phyloP scores from a whole-genome alignment of 2,888 invertebrate genomes.

The Lagria hirta region DNA sequence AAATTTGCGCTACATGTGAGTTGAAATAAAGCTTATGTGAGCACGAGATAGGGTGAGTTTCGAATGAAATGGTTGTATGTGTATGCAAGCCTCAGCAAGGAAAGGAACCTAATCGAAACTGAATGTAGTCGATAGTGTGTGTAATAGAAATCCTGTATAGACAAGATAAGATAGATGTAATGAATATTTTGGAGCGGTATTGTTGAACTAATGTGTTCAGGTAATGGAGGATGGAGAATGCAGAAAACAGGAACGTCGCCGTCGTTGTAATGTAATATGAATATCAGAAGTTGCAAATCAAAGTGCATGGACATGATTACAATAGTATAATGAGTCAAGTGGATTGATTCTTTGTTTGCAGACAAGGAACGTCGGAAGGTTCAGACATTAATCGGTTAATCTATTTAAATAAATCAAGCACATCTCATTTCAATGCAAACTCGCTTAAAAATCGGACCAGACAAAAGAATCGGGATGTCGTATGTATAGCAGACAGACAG shows the following conservation, averaged over 20 bases:
- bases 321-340: conserved; percentile 51
- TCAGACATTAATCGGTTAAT: conserved; percentile 50
- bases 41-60: no score
- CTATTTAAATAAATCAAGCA: conserved; percentile 50
- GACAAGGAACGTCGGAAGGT: conserved; percentile 47
- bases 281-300: conserved; percentile 48
- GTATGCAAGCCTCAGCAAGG: not conserved
- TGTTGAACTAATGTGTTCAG: conserved; percentile 18
- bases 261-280: conserved; percentile 38
- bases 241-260: conserved; percentile 16
- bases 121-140: conserved; percentile 10
- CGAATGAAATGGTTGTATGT: no score
- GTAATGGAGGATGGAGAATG: conserved; percentile 21
- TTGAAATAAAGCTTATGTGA: no score
- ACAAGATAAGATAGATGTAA: conserved; percentile 19
- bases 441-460: conserved; percentile 37
- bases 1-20: no score
- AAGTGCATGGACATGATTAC: conserved; percentile 49
- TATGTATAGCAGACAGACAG: conserved; percentile 37
- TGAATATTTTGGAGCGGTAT: conserved; percentile 20
- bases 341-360: conserved; percentile 51
- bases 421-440: conserved; percentile 49
- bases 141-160: conserved; percentile 13
- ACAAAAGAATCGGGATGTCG: conserved; percentile 37
- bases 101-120: conserved; percentile 5